Evolutionary conservation across 1,140 invertebrate species (phyloP).

Genomic region (Drosophila kohkoa): DNA sequence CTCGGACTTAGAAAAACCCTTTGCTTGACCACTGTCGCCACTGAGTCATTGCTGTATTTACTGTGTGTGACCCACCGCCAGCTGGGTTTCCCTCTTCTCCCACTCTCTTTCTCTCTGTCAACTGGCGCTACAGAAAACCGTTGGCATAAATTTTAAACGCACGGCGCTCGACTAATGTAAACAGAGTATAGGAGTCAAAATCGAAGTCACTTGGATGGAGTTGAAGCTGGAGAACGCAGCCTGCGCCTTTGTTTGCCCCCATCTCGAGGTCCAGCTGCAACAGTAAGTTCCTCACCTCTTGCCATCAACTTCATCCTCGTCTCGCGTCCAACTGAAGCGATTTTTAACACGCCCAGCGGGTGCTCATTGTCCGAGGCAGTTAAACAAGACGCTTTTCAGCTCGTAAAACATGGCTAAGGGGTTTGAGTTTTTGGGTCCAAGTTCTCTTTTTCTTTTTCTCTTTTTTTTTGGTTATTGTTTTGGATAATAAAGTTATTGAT

Average conservation of each 20-base stretch:
- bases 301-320: conserved; percentile 19
- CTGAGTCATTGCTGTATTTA: conserved; percentile 44
- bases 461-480: conserved; percentile 34
- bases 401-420: conserved; percentile 71
- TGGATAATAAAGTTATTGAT: conserved; percentile 81
- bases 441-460: conserved; percentile 10
- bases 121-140: conserved; percentile 66
- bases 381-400: conserved; percentile 83
- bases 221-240: conserved; percentile 4
- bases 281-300: conserved; percentile 1
- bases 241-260: conserved; percentile 11
- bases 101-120: conserved; percentile 52
- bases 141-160: conserved; percentile 72
- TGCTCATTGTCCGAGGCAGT: conserved; percentile 74
- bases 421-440: conserved; percentile 5
- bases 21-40: conserved; percentile 1
- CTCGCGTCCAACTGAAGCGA: conserved; percentile 52
- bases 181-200: conserved; percentile 24
- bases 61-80: conserved; percentile 58
- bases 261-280: conserved; percentile 17
- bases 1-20: conserved; percentile 4
- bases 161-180: conserved; percentile 57
- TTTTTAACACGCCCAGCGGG: conserved; percentile 80
- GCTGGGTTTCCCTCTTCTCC: conserved; percentile 50
- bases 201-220: conserved; percentile 5